phyloP scores from a whole-genome alignment of 2,888 invertebrate species.

The Eupithecia tripunctaria region DNA sequence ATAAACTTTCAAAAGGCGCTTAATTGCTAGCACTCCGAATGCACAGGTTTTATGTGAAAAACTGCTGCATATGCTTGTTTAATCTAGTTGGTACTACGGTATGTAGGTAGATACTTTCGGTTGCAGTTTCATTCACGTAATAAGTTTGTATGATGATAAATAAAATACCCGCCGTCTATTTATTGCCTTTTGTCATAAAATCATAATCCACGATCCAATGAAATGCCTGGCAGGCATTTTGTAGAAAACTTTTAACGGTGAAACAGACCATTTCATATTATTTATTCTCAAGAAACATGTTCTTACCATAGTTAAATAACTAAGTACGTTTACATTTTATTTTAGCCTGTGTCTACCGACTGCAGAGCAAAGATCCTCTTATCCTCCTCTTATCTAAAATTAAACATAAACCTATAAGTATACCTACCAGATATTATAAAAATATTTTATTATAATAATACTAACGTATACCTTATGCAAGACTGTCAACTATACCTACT shows the following conservation, averaged over 20 bases:
- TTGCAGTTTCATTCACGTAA: background rate
- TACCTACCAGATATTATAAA: too few species aligned
- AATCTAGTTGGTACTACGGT: background rate
- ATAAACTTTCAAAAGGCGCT: constrained; percentile 1
- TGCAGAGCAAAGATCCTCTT: background rate
- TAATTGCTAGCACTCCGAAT: background rate
- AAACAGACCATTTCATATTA: too few species aligned
- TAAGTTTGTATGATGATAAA: background rate
- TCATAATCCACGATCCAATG: background rate
- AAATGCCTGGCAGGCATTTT: background rate
- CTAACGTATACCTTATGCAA: background rate
- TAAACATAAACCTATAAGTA: too few species aligned
- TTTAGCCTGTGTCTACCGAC: background rate
- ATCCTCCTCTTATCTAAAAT: too few species aligned
- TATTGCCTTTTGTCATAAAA: background rate
- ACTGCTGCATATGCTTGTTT: constrained; percentile 2
- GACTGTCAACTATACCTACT: background rate
- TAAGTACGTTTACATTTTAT: background rate
- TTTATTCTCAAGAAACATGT: too few species aligned
- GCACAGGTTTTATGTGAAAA: constrained; percentile 11
- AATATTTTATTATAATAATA: too few species aligned
- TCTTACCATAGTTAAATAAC: background rate
- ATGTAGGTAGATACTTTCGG: background rate
- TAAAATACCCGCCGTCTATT: constrained; percentile 1
- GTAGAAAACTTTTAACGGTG: background rate